Percentiles rank a stretch among this genome's conserved stretches.
phyloP scores from a whole-genome alignment of 2,888 invertebrate genomes.

The Buathra laborator region DNA sequence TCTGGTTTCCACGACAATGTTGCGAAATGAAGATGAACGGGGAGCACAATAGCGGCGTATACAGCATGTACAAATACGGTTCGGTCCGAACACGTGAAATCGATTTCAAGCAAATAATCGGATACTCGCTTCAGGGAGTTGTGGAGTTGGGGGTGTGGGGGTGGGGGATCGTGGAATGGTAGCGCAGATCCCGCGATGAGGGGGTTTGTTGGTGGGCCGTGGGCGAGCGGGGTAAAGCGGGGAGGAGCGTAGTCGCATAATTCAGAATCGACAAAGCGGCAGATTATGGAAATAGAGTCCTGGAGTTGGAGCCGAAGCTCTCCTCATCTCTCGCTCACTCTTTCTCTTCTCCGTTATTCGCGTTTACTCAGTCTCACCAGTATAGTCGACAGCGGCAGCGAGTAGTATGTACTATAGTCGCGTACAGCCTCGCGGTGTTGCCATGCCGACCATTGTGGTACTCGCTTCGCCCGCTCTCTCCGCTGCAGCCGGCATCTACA shows the following conservation, averaged over 20 bases:
- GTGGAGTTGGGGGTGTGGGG: constrained; percentile 30
- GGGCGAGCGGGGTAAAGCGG: constrained; percentile 59
- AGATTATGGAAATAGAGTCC: constrained; percentile 85
- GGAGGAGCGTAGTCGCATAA: constrained; percentile 82
- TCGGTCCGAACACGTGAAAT: constrained; percentile 83
- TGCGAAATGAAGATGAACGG: constrained; percentile 74
- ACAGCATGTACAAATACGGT: constrained; percentile 77
- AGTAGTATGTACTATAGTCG: constrained; percentile 42
- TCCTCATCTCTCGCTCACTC: constrained; percentile 69
- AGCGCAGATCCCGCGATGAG: constrained; percentile 63
- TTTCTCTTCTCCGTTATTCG: constrained; percentile 31
- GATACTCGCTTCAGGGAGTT: constrained; percentile 78
- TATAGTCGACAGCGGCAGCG: constrained; percentile 53
- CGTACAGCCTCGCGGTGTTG: constrained; percentile 79
- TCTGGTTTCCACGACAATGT: constrained; percentile 68
- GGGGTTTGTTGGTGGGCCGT: constrained; percentile 64
- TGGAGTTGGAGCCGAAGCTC: constrained; percentile 79
- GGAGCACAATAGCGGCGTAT: constrained; percentile 74
- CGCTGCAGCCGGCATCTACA: constrained; percentile 69
- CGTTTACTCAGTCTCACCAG: constrained; percentile 49
- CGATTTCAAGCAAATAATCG: constrained; percentile 85
- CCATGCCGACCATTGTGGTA: constrained; percentile 83
- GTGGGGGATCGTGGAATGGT: constrained; percentile 58
- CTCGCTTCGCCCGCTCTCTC: constrained; percentile 71
- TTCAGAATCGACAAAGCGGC: constrained; percentile 85